phyloP scores from a whole-genome alignment of 2,888 invertebrate genomes.

The Drosophila falleni region DNA sequence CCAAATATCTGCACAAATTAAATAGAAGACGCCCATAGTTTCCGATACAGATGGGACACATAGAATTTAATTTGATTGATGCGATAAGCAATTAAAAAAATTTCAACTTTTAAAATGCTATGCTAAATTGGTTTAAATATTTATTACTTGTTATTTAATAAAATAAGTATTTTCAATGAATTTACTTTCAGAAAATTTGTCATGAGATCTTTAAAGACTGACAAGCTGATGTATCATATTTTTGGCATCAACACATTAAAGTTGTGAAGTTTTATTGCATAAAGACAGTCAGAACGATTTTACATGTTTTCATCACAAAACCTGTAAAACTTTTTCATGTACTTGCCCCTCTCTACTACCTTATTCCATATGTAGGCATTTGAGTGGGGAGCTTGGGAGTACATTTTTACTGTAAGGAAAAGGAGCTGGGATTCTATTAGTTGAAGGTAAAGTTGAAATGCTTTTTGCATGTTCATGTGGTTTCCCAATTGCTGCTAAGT shows the following conservation, averaged over 20 bases:
- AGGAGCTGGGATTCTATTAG: conserved; percentile 6
- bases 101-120: no score
- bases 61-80: conserved; percentile 25
- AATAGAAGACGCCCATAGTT: conserved; percentile 1
- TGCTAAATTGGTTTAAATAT: conserved; percentile 10
- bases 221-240: conserved; percentile 20
- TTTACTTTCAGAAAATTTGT: neutral
- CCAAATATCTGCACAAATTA: conserved; percentile 48
- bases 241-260: conserved; percentile 29
- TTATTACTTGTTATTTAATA: neutral
- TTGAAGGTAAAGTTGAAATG: conserved; percentile 55
- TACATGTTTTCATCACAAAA: conserved; percentile 48
- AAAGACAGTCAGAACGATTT: conserved; percentile 50
- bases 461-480: conserved; percentile 72
- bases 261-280: conserved; percentile 55
- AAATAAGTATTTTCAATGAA: neutral
- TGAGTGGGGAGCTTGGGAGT: conserved; percentile 4
- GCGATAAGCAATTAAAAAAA: neutral
- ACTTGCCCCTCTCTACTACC: conserved; percentile 10
- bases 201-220: conserved; percentile 2
- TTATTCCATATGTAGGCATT: neutral
- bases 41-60: neutral
- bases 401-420: conserved; percentile 12
- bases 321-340: conserved; percentile 48
- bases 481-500: conserved; percentile 41